Base-by-base conservation (phyloP, 2,113 vertebrate species). In the Megalops atlanticus region DNA sequence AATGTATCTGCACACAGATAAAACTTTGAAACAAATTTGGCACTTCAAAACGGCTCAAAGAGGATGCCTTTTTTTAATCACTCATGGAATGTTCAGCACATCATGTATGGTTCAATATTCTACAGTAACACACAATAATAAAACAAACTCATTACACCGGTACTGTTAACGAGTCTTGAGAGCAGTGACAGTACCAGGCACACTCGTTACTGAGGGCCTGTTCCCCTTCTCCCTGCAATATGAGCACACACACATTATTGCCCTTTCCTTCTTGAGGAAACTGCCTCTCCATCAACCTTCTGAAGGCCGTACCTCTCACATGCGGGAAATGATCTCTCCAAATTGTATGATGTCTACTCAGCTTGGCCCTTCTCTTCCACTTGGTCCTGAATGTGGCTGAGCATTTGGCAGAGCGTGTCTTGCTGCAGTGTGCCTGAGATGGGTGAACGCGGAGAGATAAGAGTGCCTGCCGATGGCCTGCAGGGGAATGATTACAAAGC, bases 1-100 rank as follows among this genome's bases (percentile, higher is more conserved):
- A n/a, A n/a, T n/a, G n/a, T n/a, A n/a, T n/a, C n/a, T n/a, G n/a
- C n/a, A n/a, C n/a, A n/a, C n/a, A n/a, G n/a, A 15, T 5, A 64
- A 0, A 11, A 27, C 14, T 64, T 64, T 64, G 54, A 64, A 64
- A 64, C 11, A 64, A 64, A 64, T 27, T 64, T 64, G n/a, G n/a
- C n/a, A 64, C 54, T 27, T 1, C n/a, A 27, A 10, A 24, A 31
- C 8, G 49, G 24, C 18, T 52, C 49, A 31, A 64, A n/a, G 31
- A 31, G 54, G n/a, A 64, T 27, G 54, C n/a, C 54, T 64, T 64
- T 52, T 52, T 52, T 64, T 64, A 64, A 64, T 64, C 54, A 64
- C 54, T n/a, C 54, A 64, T 31, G 54, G 54, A 64, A 64, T 64
- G 54, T 64, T 64, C 54, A 64, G n/a, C n/a, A 64, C 54, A 64